Percentiles rank a stretch among this genome's conserved stretches.
Conservation (phyloP, 2,888 invertebrate genomes). For the Rhorus exstirpatorius region DNA sequence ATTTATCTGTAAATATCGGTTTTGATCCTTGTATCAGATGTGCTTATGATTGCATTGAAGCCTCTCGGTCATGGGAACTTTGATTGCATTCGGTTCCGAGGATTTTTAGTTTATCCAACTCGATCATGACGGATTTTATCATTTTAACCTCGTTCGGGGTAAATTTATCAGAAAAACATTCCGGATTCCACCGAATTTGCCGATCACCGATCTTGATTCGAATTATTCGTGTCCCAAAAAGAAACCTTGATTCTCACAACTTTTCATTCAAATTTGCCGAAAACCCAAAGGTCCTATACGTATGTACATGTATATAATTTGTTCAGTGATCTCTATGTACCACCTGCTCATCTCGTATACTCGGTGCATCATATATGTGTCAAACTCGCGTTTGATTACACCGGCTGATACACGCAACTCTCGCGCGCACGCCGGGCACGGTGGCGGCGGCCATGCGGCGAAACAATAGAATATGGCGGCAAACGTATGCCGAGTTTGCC, state of each 20-base stretch:
- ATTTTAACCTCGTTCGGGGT: too few species aligned
- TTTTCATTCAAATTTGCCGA: not conserved
- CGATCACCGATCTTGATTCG: too few species aligned
- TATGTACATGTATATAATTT: too few species aligned
- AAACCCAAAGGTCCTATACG: not conserved
- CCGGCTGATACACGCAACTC: conserved; percentile 77
- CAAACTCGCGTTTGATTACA: conserved; percentile 79
- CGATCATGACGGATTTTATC: too few species aligned
- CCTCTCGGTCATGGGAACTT: too few species aligned
- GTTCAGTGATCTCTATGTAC: too few species aligned
- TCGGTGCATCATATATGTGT: conserved; percentile 45
- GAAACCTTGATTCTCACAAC: not conserved
- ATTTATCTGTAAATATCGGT: not conserved
- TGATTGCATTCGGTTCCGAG: too few species aligned
- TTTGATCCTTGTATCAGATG: too few species aligned
- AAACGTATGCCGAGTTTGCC: conserved; percentile 56
- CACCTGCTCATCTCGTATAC: conserved; percentile 16
- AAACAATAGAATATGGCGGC: conserved; percentile 73
- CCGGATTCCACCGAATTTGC: not conserved
- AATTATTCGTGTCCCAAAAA: not conserved
- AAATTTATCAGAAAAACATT: too few species aligned
- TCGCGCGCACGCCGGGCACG: conserved; percentile 68
- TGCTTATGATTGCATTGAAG: too few species aligned
- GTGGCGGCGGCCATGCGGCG: conserved; percentile 59
- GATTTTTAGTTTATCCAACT: too few species aligned